phyloP scores from a whole-genome alignment of 2,888 invertebrate genomes.

The Formica aserva region DNA sequence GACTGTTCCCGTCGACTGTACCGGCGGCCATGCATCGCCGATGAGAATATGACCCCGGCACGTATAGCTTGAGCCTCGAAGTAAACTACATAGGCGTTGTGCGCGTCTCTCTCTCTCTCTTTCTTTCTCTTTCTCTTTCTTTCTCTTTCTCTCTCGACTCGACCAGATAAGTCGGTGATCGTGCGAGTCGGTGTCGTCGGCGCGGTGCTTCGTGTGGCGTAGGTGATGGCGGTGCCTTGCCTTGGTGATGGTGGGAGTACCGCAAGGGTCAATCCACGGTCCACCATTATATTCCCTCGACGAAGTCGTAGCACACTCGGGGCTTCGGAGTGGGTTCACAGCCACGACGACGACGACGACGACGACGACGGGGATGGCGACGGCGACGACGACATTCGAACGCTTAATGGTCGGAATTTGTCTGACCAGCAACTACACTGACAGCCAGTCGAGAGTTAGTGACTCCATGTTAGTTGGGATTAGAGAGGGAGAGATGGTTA shows the following conservation, averaged over 20 bases:
- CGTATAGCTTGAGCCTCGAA: constrained; percentile 67
- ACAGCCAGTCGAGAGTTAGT: constrained; percentile 66
- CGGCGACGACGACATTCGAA: constrained; percentile 75
- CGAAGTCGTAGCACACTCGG: constrained; percentile 68
- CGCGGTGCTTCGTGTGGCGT: constrained; percentile 61
- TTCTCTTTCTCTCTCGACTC: constrained; percentile 16
- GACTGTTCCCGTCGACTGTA: constrained; percentile 62
- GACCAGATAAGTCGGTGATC: constrained; percentile 43
- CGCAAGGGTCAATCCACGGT: constrained; percentile 85
- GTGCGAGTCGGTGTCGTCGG: constrained; percentile 59
- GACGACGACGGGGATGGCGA: constrained; percentile 18
- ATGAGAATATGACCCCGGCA: constrained; percentile 84
- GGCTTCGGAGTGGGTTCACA: constrained; percentile 72
- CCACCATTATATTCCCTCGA: constrained; percentile 81
- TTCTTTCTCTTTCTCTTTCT: not conserved
- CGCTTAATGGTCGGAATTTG: constrained; percentile 81
- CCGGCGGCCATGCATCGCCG: constrained; percentile 76
- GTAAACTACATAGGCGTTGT: constrained; percentile 73
- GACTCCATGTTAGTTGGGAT: constrained; percentile 54
- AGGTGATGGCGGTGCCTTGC: constrained; percentile 67
- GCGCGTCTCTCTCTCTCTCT: constrained; percentile 56
- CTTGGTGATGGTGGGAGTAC: constrained; percentile 82
- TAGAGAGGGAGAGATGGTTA: constrained; percentile 27
- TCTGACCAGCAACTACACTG: constrained; percentile 79
- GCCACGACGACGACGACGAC: no score